Percentiles rank a stretch among this genome's conserved stretches.
Conservation (phyloP, 2,888 invertebrate species). For the Drosophila siamana region DNA sequence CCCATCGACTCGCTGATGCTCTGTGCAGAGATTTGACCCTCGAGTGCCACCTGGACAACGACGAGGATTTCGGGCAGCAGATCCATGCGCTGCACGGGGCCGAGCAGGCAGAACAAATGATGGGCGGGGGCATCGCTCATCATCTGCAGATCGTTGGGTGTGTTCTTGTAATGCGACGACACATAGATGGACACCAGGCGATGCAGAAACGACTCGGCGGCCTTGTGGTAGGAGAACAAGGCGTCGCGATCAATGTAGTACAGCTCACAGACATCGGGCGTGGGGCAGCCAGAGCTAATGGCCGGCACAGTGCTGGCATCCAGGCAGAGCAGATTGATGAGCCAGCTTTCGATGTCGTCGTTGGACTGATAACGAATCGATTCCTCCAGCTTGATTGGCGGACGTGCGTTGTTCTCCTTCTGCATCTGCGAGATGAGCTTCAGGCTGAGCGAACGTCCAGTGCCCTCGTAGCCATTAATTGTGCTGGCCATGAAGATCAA, state of each 20-base stretch:
- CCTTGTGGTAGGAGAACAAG: slow-evolving; percentile 97
- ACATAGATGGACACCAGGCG: slow-evolving; percentile 97
- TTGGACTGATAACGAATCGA: slow-evolving; percentile 96
- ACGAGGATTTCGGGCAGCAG: slow-evolving; percentile 97
- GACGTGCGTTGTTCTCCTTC: slow-evolving; percentile 87
- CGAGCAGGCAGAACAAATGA: slow-evolving; percentile 96
- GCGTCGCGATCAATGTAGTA: slow-evolving; percentile 96
- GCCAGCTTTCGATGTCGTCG: slow-evolving; percentile 96
- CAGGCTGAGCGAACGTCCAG: slow-evolving; percentile 97
- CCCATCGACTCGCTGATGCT: slow-evolving; percentile 92
- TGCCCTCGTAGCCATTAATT: slow-evolving; percentile 99
- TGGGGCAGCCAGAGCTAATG: slow-evolving; percentile 92
- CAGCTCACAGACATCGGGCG: slow-evolving; percentile 95
- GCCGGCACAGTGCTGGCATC: slow-evolving; percentile 91
- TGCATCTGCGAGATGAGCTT: slow-evolving; percentile 96
- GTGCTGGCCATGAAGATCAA: slow-evolving; percentile 98
- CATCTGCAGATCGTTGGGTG: slow-evolving; percentile 99
- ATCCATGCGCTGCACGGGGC: slow-evolving; percentile 91
- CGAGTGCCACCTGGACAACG: slow-evolving; percentile 93
- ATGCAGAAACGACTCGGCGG: slow-evolving; percentile 96
- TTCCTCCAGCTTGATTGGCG: slow-evolving; percentile 91
- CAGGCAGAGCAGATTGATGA: slow-evolving; percentile 95
- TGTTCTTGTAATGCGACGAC: slow-evolving; percentile 99
- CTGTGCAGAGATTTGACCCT: slow-evolving; percentile 89
- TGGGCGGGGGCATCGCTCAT: slow-evolving; percentile 99